These are phyloP conservation scores for Sarcophaga peregrina DNA, from an alignment of 1,140 invertebrate genomes.

Conservation along the genomic window DNA sequence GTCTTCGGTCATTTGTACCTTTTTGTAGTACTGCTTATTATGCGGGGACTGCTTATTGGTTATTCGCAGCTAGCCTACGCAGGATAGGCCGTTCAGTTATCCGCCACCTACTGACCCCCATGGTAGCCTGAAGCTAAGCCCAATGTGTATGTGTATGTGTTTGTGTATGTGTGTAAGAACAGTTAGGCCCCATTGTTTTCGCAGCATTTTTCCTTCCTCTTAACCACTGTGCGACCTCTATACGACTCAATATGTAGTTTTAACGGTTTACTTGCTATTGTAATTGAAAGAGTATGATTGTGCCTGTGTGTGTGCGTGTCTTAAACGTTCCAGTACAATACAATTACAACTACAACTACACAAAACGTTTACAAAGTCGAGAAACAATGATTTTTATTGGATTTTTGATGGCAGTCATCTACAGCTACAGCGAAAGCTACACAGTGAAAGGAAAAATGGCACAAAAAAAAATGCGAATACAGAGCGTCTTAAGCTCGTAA, in stretches of 20 bases:
- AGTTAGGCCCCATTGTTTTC: too few relatives aligned
- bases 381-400: slow-evolving; percentile 41
- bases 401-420: slow-evolving; percentile 32
- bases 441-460: background rate
- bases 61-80: too few relatives aligned
- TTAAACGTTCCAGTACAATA: background rate
- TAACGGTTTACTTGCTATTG: background rate
- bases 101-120: too few relatives aligned
- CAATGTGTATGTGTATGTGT: too few relatives aligned
- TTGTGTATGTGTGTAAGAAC: too few relatives aligned
- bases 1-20: too few relatives aligned
- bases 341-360: background rate
- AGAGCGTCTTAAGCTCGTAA: background rate
- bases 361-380: slow-evolving; percentile 11
- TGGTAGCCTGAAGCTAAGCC: too few relatives aligned
- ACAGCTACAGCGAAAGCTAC: background rate
- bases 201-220: too few relatives aligned
- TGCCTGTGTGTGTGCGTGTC: background rate
- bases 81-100: too few relatives aligned
- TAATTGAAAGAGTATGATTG: slow-evolving; percentile 1
- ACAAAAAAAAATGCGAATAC: background rate
- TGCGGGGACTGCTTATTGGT: too few relatives aligned
- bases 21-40: too few relatives aligned
- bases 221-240: background rate
- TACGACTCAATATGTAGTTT: background rate